Conservation (phyloP, 1,140 invertebrate species). For the Magallana ariakensis region DNA sequence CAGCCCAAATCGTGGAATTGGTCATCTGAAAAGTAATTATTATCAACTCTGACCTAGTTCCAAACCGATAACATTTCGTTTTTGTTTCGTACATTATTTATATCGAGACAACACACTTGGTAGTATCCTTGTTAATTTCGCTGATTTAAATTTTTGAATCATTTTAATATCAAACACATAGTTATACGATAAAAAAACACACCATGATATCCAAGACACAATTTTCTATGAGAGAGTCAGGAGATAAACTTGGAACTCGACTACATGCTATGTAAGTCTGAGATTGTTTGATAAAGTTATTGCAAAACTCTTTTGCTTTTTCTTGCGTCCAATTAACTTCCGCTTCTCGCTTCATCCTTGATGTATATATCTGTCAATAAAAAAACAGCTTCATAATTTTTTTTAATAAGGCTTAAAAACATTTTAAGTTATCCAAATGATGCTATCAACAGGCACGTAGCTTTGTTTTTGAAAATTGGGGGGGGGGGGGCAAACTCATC, state of each 20-base stretch:
- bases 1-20: constrained; percentile 37
- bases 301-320: background rate
- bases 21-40: background rate
- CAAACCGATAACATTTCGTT: too few relatives aligned
- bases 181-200: background rate
- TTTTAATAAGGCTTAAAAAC: too few relatives aligned
- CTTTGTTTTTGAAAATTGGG: too few relatives aligned
- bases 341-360: background rate
- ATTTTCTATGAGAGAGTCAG: background rate
- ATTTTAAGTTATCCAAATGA: too few relatives aligned
- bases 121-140: too few relatives aligned
- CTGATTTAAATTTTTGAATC: too few relatives aligned
- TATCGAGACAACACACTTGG: too few relatives aligned
- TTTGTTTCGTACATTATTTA: too few relatives aligned
- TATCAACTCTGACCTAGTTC: too few relatives aligned
- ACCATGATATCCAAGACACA: constrained; percentile 50
- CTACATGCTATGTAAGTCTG: constrained; percentile 13
- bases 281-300: constrained; percentile 36
- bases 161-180: too few relatives aligned
- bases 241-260: background rate
- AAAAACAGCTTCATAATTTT: background rate
- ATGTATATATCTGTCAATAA: background rate
- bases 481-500: too few relatives aligned
- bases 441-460: too few relatives aligned
- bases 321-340: background rate